A percentile compares a stretch with the other conserved stretches of the same genome.
These are phyloP conservation scores for Seira ritae DNA, from an alignment of 2,888 invertebrate species.

Conservation along the genomic window DNA sequence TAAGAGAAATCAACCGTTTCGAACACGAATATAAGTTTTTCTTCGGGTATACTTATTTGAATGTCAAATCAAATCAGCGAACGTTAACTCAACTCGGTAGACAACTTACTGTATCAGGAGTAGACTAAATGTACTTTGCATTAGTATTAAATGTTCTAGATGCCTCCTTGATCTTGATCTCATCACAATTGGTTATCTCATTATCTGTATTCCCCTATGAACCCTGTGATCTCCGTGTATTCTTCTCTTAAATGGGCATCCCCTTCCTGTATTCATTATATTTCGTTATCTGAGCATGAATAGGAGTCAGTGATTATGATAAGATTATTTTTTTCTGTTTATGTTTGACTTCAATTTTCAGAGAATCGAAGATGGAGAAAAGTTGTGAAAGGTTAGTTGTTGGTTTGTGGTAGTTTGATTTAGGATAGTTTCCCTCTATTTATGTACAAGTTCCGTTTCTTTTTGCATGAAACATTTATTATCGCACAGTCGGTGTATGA, in stretches of 20 bases:
- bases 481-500: not conserved
- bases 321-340: constrained; percentile 2
- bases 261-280: constrained; percentile 25
- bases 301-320: not conserved
- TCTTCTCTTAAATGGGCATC: no score
- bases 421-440: not conserved
- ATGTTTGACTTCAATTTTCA: constrained; percentile 26
- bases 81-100: no score
- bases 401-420: constrained; percentile 48
- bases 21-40: no score
- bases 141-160: no score
- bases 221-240: no score
- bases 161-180: no score
- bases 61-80: no score
- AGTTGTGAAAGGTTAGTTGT: constrained; percentile 71
- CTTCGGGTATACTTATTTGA: no score
- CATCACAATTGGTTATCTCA: no score
- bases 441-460: not conserved
- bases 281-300: constrained; percentile 28
- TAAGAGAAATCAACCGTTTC: constrained; percentile 53
- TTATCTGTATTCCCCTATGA: no score
- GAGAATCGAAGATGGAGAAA: constrained; percentile 67
- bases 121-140: no score
- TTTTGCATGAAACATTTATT: not conserved
- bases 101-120: no score